Evolutionary conservation across 2,888 invertebrate species (phyloP).

Genomic region (Proisotoma minuta): DNA sequence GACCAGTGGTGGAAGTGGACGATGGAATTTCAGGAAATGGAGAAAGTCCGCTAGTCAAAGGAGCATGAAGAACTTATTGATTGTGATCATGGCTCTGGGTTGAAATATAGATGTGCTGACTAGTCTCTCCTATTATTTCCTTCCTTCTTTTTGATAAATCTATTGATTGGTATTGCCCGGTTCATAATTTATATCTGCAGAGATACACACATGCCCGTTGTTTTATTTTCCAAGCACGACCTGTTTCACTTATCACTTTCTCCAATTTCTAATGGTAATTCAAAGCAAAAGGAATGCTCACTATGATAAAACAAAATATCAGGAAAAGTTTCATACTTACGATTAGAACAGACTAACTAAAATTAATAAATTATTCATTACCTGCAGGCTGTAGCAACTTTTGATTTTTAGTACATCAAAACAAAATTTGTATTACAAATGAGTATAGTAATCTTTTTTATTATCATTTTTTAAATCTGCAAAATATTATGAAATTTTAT

Average conservation of each 20-base stretch:
- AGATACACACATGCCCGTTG: background rate
- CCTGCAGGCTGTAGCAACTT: too few species aligned
- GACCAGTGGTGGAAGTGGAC: background rate
- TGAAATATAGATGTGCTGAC: conserved; percentile 7
- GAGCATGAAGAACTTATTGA: conserved; percentile 10
- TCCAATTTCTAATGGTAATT: conserved; percentile 1
- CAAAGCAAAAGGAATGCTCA: too few species aligned
- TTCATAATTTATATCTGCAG: background rate
- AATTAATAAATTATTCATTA: too few species aligned
- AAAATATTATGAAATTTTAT: too few species aligned
- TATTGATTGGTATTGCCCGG: conserved; percentile 5
- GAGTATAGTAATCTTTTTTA: too few species aligned
- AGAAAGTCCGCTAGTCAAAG: background rate
- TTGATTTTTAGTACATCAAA: too few species aligned
- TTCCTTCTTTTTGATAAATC: conserved; percentile 7
- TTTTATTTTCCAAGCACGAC: conserved; percentile 5
- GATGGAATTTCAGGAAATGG: background rate
- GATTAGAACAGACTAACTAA: too few species aligned
- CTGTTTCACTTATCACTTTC: background rate
- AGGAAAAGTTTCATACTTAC: too few species aligned
- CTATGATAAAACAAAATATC: too few species aligned
- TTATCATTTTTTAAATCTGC: too few species aligned
- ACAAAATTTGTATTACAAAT: too few species aligned
- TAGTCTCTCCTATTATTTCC: conserved; percentile 1
- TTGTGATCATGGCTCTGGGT: background rate